Conservation (phyloP, 2,113 vertebrate genomes). For the Heloderma charlesbogerti region DNA sequence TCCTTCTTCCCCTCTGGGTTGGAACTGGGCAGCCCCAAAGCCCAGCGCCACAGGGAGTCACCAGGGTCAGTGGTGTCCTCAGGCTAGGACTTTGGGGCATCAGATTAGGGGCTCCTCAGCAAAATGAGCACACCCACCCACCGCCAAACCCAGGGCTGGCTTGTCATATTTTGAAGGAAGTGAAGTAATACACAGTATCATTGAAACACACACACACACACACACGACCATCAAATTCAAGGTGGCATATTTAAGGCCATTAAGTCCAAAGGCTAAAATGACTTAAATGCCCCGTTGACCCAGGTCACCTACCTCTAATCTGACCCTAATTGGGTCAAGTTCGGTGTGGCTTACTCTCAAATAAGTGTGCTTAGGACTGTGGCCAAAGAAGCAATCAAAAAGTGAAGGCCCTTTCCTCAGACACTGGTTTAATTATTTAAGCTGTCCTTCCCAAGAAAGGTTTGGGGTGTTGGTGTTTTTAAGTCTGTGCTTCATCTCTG, state of each 20-base stretch:
- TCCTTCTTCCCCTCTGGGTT: too few relatives aligned
- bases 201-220: neutral
- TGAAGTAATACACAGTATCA: neutral
- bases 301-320: neutral
- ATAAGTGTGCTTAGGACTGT: slow-evolving; percentile 5
- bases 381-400: slow-evolving; percentile 52
- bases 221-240: neutral
- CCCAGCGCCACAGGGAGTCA: too few relatives aligned
- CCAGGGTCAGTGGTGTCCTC: too few relatives aligned
- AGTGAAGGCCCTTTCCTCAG: slow-evolving; percentile 48
- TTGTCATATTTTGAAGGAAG: neutral
- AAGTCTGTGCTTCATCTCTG: slow-evolving; percentile 54
- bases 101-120: too few relatives aligned
- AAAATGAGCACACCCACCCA: too few relatives aligned
- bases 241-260: too few relatives aligned
- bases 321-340: neutral
- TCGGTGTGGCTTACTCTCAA: neutral
- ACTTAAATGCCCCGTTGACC: too few relatives aligned
- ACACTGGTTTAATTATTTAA: slow-evolving; percentile 72
- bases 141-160: too few relatives aligned
- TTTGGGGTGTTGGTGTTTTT: neutral
- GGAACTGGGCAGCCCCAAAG: too few relatives aligned
- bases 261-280: too few relatives aligned
- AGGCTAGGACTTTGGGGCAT: too few relatives aligned
- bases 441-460: slow-evolving; percentile 34